A percentile compares a stretch with the other conserved stretches of the same genome.
These are phyloP conservation scores for Phthorimaea operculella DNA, from an alignment of 1,140 invertebrate species.

Conservation along the genomic window DNA sequence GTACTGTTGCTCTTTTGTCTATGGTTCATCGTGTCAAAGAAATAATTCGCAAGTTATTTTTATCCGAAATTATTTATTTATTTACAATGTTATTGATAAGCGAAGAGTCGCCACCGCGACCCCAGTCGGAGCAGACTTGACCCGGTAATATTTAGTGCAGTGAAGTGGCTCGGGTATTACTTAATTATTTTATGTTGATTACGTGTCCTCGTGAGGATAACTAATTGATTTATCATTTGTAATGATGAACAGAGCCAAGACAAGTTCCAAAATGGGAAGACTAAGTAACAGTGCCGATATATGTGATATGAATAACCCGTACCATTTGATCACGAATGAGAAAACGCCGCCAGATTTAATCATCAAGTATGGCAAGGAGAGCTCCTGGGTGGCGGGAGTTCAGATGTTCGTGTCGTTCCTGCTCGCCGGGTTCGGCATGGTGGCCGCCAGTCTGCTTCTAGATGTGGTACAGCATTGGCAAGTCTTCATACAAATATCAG, in stretches of 20 bases:
- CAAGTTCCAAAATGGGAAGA: slow-evolving; percentile 40
- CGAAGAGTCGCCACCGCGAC: background rate
- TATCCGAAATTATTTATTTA: background rate
- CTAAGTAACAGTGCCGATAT: slow-evolving; percentile 26
- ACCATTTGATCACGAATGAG: slow-evolving; percentile 40
- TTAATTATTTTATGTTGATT: slow-evolving; percentile 5
- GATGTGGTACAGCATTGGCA: slow-evolving; percentile 90
- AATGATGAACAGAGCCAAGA: slow-evolving; percentile 59
- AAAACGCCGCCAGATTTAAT: slow-evolving; percentile 44
- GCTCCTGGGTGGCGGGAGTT: slow-evolving; percentile 74
- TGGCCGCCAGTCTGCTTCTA: slow-evolving; percentile 86
- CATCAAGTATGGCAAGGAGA: slow-evolving; percentile 50
- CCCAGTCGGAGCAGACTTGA: background rate
- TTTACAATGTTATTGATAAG: background rate
- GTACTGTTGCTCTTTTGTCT: background rate
- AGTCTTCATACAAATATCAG: slow-evolving; percentile 86
- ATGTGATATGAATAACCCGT: slow-evolving; percentile 35
- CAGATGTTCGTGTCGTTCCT: slow-evolving; percentile 92
- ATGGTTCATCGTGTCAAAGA: slow-evolving; percentile 18
- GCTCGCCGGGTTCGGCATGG: slow-evolving; percentile 92
- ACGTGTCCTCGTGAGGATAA: slow-evolving; percentile 22
- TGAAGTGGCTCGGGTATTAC: background rate
- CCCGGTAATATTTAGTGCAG: background rate
- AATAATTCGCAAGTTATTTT: slow-evolving; percentile 1
- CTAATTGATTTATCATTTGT: slow-evolving; percentile 29